Evolutionary conservation across 2,113 vertebrate genomes (phyloP).

Genomic region (Oncorhynchus masou): DNA sequence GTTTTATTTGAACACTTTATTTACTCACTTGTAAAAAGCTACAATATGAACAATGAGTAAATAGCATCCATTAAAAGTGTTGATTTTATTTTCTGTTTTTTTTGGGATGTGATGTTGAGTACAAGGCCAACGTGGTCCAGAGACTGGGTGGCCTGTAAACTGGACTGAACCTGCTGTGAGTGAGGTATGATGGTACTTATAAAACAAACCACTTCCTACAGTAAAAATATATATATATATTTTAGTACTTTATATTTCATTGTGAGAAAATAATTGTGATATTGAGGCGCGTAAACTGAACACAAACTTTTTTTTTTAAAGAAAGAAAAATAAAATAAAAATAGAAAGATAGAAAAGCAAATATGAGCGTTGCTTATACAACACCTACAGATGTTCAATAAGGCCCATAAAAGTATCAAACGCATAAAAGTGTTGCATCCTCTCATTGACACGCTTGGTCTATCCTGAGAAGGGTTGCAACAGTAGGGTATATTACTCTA

Average conservation of each 20-base stretch:
- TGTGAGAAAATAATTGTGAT: neutral
- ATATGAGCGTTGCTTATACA: too few relatives aligned
- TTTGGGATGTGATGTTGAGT: constrained; percentile 39
- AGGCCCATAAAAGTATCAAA: too few relatives aligned
- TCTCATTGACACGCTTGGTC: too few relatives aligned
- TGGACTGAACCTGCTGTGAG: neutral
- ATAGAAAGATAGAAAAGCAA: too few relatives aligned
- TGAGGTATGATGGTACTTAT: neutral
- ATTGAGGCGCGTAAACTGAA: neutral
- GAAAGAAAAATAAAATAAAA: too few relatives aligned
- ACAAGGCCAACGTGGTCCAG: constrained; percentile 17
- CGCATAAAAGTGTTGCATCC: too few relatives aligned
- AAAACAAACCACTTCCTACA: neutral
- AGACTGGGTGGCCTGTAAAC: constrained; percentile 2
- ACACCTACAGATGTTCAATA: too few relatives aligned
- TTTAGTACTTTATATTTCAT: neutral
- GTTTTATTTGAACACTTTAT: neutral
- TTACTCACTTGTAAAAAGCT: neutral
- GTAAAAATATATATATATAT: neutral
- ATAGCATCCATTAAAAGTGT: neutral
- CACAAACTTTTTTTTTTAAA: too few relatives aligned
- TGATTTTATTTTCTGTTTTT: neutral
- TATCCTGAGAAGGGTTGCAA: too few relatives aligned
- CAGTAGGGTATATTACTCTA: too few relatives aligned
- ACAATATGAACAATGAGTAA: neutral